Percentiles rank a stretch among this genome's conserved stretches.
Evolutionary conservation across 2,888 invertebrate species (phyloP).

Genomic region (Cataglyphis albicans): DNA sequence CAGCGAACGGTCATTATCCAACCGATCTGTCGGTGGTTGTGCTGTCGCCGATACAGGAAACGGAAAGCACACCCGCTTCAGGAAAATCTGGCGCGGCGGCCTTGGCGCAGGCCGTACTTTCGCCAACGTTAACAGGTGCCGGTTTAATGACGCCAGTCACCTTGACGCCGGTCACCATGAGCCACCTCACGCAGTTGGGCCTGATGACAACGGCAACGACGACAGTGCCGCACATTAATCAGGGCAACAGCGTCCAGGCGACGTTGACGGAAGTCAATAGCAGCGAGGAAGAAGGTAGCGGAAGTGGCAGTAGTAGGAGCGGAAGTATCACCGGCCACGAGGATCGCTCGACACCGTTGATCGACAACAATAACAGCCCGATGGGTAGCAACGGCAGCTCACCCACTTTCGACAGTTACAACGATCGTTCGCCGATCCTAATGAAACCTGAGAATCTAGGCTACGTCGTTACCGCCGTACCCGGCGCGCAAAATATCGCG

Average conservation of each 20-base stretch:
- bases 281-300: constrained; percentile 82
- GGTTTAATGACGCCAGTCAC: constrained; percentile 86
- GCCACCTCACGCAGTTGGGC: constrained; percentile 88
- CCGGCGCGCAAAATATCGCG: constrained; percentile 71
- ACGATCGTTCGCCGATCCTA: constrained; percentile 81
- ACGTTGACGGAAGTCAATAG: constrained; percentile 81
- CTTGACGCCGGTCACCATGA: constrained; percentile 88
- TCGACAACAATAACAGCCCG: constrained; percentile 81
- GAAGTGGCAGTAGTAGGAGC: constrained; percentile 81
- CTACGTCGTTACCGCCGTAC: constrained; percentile 73
- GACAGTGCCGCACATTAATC: constrained; percentile 78
- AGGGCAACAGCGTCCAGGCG: constrained; percentile 72
- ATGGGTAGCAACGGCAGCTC: constrained; percentile 82
- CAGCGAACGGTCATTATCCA: constrained; percentile 86
- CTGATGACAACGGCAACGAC: constrained; percentile 87
- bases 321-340: constrained; percentile 84
- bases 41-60: constrained; percentile 94
- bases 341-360: constrained; percentile 82
- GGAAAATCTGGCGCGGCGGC: constrained; percentile 90
- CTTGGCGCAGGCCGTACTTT: constrained; percentile 92
- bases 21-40: constrained; percentile 91
- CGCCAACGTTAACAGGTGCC: constrained; percentile 88
- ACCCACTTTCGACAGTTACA: constrained; percentile 81
- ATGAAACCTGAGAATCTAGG: constrained; percentile 82
- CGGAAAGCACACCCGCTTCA: constrained; percentile 88